These are phyloP conservation scores for Antennarius striatus DNA, from an alignment of 2,113 vertebrate genomes.

Conservation along the genomic window DNA sequence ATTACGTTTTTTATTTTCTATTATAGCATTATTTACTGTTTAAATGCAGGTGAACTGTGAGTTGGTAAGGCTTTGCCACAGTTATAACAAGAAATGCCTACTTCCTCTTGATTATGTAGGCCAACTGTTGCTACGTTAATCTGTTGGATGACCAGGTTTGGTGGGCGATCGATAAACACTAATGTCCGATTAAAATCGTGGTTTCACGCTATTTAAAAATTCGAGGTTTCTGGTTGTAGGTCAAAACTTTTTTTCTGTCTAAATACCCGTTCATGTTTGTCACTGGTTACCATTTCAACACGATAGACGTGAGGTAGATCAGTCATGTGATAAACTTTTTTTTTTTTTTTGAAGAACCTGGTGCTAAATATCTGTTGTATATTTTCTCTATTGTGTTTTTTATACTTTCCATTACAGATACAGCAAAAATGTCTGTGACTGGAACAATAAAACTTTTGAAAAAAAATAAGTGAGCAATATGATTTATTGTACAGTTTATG, in stretches of 20 bases:
- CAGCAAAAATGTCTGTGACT: conserved; percentile 55
- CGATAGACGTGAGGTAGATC: conserved; percentile 9
- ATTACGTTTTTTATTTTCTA: conserved; percentile 39
- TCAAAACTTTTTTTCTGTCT: conserved; percentile 48
- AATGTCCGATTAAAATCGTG: conserved; percentile 37
- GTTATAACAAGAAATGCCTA: conserved; percentile 47
- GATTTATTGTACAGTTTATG: background rate
- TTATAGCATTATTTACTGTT: conserved; percentile 50
- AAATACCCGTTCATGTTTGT: conserved; percentile 40
- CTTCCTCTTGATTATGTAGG: conserved; percentile 48
- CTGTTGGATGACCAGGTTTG: conserved; percentile 12
- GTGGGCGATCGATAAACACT: conserved; percentile 47
- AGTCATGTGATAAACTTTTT: conserved; percentile 42
- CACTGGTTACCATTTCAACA: conserved; percentile 60
- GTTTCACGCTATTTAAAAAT: conserved; percentile 25
- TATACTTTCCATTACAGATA: conserved; percentile 69
- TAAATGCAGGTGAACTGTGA: conserved; percentile 40
- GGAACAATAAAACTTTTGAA: conserved; percentile 76
- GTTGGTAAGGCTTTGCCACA: conserved; percentile 4
- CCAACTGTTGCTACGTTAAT: conserved; percentile 34
- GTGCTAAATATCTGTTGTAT: conserved; percentile 72
- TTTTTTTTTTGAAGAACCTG: conserved; percentile 59
- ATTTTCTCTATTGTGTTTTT: conserved; percentile 71
- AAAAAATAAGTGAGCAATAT: conserved; percentile 17
- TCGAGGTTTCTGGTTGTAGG: conserved; percentile 46